Evolutionary conservation across 35 echinoderm and acorn worm species (phyloP).

Genomic region (Patiria miniata): DNA sequence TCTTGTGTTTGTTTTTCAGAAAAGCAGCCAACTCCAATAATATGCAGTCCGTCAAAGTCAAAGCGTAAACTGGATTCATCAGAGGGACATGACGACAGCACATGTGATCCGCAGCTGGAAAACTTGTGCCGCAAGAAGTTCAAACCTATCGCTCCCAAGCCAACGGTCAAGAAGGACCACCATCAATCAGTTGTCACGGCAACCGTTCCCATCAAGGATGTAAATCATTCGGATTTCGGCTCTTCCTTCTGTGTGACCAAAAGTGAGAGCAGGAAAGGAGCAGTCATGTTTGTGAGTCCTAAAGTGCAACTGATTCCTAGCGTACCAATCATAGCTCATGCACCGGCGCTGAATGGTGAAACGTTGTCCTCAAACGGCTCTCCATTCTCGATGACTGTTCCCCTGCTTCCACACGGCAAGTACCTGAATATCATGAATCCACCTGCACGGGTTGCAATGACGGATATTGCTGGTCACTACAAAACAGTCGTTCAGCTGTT

Average conservation of each 20-base stretch:
- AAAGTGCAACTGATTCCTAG: conserved; percentile 48
- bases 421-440: conserved; percentile 7
- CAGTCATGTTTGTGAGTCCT: conserved; percentile 33
- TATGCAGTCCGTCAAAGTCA: conserved; percentile 20
- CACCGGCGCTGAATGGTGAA: conserved; percentile 10
- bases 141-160: conserved; percentile 99
- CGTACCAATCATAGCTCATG: conserved; percentile 36
- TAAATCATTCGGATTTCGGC: neutral
- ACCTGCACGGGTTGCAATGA: neutral
- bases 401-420: conserved; percentile 19
- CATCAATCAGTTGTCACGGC: conserved; percentile 89
- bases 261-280: conserved; percentile 15
- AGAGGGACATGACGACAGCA: conserved; percentile 57
- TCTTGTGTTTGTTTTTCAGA: no score
- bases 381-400: conserved; percentile 23
- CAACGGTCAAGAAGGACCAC: conserved; percentile 82
- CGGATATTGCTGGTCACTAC: conserved; percentile 2
- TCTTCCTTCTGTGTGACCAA: conserved; percentile 21
- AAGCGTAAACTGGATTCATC: conserved; percentile 22
- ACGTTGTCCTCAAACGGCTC: neutral
- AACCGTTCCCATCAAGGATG: conserved; percentile 77
- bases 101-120: conserved; percentile 65
- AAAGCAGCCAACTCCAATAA: neutral
- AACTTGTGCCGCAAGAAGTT: conserved; percentile 96
- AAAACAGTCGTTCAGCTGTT: conserved; percentile 12